These are phyloP conservation scores for Sesamia nonagrioides DNA, from an alignment of 1,140 invertebrate genomes.

Conservation along the genomic window DNA sequence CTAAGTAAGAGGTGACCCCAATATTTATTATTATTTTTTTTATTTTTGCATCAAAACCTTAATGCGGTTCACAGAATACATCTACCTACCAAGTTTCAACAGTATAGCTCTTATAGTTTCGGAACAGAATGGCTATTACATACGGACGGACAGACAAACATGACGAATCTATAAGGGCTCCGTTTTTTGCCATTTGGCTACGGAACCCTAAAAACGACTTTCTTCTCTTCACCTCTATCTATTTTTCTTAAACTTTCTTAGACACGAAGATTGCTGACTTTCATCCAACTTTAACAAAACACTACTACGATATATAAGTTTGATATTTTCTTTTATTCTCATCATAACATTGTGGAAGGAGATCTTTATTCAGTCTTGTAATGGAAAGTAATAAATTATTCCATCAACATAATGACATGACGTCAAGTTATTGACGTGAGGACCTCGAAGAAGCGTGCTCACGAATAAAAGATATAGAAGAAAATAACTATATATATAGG, in stretches of 20 bases:
- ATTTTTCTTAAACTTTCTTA: background rate
- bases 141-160: no score
- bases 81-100: no score
- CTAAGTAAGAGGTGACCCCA: no score
- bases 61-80: no score
- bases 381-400: constrained; percentile 30
- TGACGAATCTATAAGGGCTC: no score
- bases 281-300: background rate
- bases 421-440: constrained; percentile 14
- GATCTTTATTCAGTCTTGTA: background rate
- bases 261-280: constrained; percentile 6
- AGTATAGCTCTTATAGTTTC: no score
- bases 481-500: background rate
- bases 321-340: constrained; percentile 11
- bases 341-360: background rate
- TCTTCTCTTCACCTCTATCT: background rate
- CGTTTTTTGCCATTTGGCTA: no score
- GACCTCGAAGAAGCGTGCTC: background rate
- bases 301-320: constrained; percentile 1
- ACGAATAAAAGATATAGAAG: background rate
- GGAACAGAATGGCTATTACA: no score
- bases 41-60: no score
- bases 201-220: no score
- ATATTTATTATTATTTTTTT: no score
- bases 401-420: constrained; percentile 29